These are phyloP conservation scores for Beris chalybata DNA, from an alignment of 2,888 invertebrate species.

Conservation along the genomic window DNA sequence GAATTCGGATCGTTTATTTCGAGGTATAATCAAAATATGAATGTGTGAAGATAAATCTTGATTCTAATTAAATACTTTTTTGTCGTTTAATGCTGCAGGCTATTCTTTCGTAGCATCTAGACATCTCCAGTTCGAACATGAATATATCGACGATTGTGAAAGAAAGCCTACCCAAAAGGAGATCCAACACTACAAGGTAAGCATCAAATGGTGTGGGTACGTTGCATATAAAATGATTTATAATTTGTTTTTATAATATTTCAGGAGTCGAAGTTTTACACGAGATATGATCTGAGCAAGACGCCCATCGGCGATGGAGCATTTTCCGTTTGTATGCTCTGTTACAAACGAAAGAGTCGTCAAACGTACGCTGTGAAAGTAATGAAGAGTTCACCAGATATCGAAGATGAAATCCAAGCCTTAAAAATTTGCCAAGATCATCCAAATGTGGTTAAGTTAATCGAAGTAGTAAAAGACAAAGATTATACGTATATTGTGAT, in stretches of 20 bases:
- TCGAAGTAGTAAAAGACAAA: slow-evolving; percentile 83
- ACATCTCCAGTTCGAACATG: slow-evolving; percentile 14
- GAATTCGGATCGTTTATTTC: slow-evolving; percentile 83
- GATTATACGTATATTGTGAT: slow-evolving; percentile 88
- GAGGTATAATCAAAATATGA: slow-evolving; percentile 60
- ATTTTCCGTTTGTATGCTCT: slow-evolving; percentile 83
- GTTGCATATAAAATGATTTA: too few species aligned
- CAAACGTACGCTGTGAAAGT: slow-evolving; percentile 88
- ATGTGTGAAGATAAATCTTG: not conserved
- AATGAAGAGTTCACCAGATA: slow-evolving; percentile 32
- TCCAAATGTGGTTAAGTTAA: slow-evolving; percentile 80
- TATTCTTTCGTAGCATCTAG: slow-evolving; percentile 38
- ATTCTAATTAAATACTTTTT: slow-evolving; percentile 15
- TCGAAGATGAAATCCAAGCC: slow-evolving; percentile 69
- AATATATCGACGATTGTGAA: slow-evolving; percentile 14
- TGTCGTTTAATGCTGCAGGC: slow-evolving; percentile 32
- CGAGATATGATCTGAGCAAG: slow-evolving; percentile 72
- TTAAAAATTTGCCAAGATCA: slow-evolving; percentile 86
- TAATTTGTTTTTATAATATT: slow-evolving; percentile 36
- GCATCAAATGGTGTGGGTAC: not conserved
- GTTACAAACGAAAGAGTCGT: slow-evolving; percentile 71
- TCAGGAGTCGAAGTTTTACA: slow-evolving; percentile 84
- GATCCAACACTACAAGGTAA: slow-evolving; percentile 15
- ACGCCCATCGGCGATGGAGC: slow-evolving; percentile 81
- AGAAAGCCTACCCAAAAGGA: slow-evolving; percentile 10